A percentile compares a stretch with the other conserved stretches of the same genome.
Conservation (phyloP, 2,888 invertebrate genomes). For the Asteroscopus sphinx region DNA sequence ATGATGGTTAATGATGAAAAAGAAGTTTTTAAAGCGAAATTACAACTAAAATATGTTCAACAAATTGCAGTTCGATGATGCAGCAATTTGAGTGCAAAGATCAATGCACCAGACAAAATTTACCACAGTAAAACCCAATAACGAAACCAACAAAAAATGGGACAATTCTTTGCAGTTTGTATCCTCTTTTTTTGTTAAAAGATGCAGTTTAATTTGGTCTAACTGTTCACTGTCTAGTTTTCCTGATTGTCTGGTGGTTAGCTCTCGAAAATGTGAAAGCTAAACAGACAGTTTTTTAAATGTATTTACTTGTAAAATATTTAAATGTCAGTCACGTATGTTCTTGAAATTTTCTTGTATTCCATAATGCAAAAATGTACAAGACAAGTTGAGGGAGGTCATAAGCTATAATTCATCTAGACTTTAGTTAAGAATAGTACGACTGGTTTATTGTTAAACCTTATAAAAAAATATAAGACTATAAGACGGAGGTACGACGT, state of each 20-base stretch:
- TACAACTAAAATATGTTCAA: neutral
- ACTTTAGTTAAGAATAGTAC: too few relatives aligned
- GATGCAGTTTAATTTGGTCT: conserved; percentile 24
- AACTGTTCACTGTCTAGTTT: conserved; percentile 36
- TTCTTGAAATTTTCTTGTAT: too few relatives aligned
- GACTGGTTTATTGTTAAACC: too few relatives aligned
- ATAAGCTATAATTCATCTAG: too few relatives aligned
- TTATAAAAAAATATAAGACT: too few relatives aligned
- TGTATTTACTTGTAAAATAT: neutral
- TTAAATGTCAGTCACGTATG: too few relatives aligned
- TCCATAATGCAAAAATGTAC: too few relatives aligned
- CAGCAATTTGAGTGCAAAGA: conserved; percentile 24
- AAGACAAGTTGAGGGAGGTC: too few relatives aligned
- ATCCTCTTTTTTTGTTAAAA: conserved; percentile 13
- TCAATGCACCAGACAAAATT: conserved; percentile 51
- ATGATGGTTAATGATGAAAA: too few relatives aligned
- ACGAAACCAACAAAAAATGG: conserved; percentile 26
- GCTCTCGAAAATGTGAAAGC: conserved; percentile 38
- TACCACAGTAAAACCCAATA: neutral
- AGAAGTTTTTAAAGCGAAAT: too few relatives aligned
- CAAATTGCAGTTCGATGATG: neutral
- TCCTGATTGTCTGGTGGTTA: conserved; percentile 5
- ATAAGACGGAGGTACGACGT: too few relatives aligned
- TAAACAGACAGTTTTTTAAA: conserved; percentile 3
- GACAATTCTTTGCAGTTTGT: conserved; percentile 22